A percentile compares a stretch with the other conserved stretches of the same genome.
These are phyloP conservation scores for Ciconia maguari DNA, from an alignment of 2,113 vertebrate species.

Conservation along the genomic window DNA sequence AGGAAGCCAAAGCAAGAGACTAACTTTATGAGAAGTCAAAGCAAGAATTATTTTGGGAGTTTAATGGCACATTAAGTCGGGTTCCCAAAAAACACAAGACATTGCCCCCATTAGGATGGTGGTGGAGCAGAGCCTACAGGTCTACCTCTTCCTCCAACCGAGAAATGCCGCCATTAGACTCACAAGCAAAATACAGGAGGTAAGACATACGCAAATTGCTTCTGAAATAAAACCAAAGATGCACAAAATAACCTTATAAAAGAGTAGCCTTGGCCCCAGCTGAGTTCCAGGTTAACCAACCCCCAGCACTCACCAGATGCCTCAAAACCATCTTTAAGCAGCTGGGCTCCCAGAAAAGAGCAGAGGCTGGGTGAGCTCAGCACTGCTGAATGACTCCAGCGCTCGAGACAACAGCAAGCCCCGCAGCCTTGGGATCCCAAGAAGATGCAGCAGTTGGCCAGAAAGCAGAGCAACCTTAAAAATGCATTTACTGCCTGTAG, in stretches of 20 bases:
- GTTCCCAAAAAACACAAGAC: not conserved
- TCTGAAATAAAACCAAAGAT: not conserved
- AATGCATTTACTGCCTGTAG: not conserved
- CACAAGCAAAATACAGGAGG: not conserved
- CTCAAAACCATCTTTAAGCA: not conserved
- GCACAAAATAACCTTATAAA: not conserved
- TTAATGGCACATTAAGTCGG: not conserved
- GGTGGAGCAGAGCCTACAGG: not conserved
- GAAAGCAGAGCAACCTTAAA: not conserved
- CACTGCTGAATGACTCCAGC: not conserved
- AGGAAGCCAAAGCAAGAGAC: not conserved
- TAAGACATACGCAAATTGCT: not conserved
- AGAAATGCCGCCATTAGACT: not conserved
- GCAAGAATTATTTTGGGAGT: not conserved
- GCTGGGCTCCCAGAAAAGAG: not conserved
- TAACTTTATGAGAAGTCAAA: not conserved
- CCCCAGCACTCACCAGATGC: not conserved
- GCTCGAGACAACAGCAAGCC: not conserved
- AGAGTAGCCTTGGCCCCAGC: not conserved
- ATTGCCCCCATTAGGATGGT: not conserved
- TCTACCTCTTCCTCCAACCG: not conserved
- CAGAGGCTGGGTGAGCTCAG: not conserved
- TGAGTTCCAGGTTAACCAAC: not conserved
- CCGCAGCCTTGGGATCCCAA: not conserved
- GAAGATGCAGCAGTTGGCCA: not conserved